These are phyloP conservation scores for Naso thynnoides DNA, from an alignment of 2,797 vertebrate species.

Conservation along the genomic window DNA sequence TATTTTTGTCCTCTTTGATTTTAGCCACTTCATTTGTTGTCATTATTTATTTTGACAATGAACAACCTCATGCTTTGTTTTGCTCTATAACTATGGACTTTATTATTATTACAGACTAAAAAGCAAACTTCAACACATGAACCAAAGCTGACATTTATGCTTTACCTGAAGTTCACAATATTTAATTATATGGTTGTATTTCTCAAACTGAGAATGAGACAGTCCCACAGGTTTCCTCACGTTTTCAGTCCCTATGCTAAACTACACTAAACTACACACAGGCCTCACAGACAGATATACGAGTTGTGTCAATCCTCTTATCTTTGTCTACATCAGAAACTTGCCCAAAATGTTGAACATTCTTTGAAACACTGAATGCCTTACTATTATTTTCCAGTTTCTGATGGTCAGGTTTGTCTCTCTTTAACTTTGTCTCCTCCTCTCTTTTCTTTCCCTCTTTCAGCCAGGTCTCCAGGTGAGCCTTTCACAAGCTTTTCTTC, in stretches of 20 bases:
- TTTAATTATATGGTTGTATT: background rate
- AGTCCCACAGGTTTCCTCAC: background rate
- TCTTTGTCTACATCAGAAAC: background rate
- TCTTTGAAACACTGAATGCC: slow-evolving; percentile 7
- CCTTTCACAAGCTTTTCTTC: slow-evolving; percentile 44
- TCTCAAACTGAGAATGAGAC: background rate
- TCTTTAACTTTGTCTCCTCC: slow-evolving; percentile 45
- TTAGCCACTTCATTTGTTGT: too few species aligned
- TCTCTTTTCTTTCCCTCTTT: slow-evolving; percentile 39
- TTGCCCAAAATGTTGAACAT: slow-evolving; percentile 38
- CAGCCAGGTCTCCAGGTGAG: slow-evolving; percentile 85
- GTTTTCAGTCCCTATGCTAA: slow-evolving; percentile 7
- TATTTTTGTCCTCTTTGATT: too few species aligned
- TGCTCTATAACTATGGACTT: too few species aligned
- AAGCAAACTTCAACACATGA: background rate
- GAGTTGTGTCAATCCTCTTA: background rate
- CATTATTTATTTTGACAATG: too few species aligned
- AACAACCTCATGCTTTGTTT: too few species aligned
- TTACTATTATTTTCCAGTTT: background rate
- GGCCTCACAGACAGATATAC: background rate
- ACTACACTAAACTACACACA: background rate
- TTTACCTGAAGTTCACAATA: background rate
- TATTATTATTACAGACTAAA: background rate
- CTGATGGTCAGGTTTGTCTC: slow-evolving; percentile 42
- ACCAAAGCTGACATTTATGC: background rate